Evolutionary conservation across 2,797 vertebrate species (phyloP), one percentile per base, ranked within the genome.

Genomic region (Tenualosa thibaudeaui): DNA sequence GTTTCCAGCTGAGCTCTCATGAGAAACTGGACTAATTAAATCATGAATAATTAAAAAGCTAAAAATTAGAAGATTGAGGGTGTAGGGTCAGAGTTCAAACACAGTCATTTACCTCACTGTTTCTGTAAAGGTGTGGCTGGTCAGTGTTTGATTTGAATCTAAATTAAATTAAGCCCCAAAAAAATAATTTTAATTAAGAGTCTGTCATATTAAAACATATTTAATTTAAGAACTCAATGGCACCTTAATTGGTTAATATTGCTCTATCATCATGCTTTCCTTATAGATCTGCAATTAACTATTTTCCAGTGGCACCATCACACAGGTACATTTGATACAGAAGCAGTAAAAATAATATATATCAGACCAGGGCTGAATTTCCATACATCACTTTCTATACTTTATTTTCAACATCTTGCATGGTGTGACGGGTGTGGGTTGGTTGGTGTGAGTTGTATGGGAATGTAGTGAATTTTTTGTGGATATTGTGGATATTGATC

Each of bases 1-100:
- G 5, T 40, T 75, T 37, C 68, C 13, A 13, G 19, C 68, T 46
- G 71, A 78, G 71, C 71, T 78, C 71, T 78, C 71, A 19, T 19
- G 68, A 78, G 71, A 43, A 78, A 78, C 12, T 37, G 65, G 37
- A 71, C 31, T 22, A 78, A 78, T 78, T 78, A 78, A 78, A 22
- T 78, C 40, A 22, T 22, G 5, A 22, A 9, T 78, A 78, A 78
- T 78, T 78, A 78, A 78, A 78, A 4, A 78, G 6, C 5, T 43
- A 46, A 78, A 78, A 78, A 43, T 43, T 17, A 78, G 17, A 17
- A 75, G 37, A 43, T 19, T 40, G 31, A 19, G 37, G 13, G 43
- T 78, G 43, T 78, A 7, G 19, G 40, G 40, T 78, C 40, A 78
- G 40, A 78, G 71, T 37, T 78, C 37, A 78, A 78, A 3, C 17